Evolutionary conservation across 1,140 invertebrate species (phyloP).

Genomic region (Tetragonula clypearis): DNA sequence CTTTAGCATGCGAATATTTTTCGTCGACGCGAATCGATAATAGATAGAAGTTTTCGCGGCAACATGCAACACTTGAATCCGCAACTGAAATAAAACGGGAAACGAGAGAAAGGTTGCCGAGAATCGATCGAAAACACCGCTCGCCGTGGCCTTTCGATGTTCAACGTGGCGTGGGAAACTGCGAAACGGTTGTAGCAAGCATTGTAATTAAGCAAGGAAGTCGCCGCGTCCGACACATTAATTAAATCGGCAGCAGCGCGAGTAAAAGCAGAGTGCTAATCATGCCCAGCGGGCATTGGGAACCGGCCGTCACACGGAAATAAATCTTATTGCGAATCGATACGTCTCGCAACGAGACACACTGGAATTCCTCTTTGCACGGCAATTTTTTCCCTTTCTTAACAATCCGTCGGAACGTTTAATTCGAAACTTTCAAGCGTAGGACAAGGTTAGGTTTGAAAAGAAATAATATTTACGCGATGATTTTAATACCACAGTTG

Average conservation of each 20-base stretch:
- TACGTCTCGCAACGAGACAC: background rate
- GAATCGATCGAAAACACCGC: background rate
- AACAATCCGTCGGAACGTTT: background rate
- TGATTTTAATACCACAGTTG: too few species aligned
- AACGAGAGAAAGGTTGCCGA: background rate
- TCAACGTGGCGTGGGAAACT: background rate
- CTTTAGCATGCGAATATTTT: background rate
- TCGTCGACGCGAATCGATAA: background rate
- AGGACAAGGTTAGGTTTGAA: background rate
- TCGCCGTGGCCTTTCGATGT: background rate
- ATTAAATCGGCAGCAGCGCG: background rate
- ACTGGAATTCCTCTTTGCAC: background rate
- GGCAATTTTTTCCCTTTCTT: background rate
- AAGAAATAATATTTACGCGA: too few species aligned
- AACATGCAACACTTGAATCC: background rate
- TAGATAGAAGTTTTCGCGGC: background rate
- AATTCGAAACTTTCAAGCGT: background rate
- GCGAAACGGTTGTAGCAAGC: background rate
- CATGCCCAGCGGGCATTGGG: background rate
- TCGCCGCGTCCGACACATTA: background rate
- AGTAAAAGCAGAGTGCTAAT: background rate
- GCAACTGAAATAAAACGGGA: background rate
- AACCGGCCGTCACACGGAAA: background rate
- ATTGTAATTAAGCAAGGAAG: slow-evolving; percentile 3
- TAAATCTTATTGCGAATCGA: slow-evolving; percentile 22